phyloP scores from a whole-genome alignment of 2,888 invertebrate genomes.

The Labia minor region DNA sequence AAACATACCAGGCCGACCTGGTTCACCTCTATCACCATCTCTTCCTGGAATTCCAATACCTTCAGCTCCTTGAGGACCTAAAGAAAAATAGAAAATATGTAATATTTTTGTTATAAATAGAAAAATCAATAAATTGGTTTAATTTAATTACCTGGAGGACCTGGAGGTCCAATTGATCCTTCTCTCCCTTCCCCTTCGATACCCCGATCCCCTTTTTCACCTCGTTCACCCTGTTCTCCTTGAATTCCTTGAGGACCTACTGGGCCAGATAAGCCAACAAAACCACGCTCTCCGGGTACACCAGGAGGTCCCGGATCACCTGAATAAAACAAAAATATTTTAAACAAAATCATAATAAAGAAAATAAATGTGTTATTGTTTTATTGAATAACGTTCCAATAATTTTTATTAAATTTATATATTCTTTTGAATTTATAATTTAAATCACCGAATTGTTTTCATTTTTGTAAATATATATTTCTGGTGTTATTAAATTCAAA shows the following conservation, averaged over 20 bases:
- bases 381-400: neutral
- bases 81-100: slow-evolving; percentile 24
- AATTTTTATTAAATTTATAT: neutral
- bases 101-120: slow-evolving; percentile 16
- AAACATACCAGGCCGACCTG: slow-evolving; percentile 55
- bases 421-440: no score
- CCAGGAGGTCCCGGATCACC: slow-evolving; percentile 58
- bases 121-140: slow-evolving; percentile 19
- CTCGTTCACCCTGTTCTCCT: slow-evolving; percentile 54
- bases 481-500: no score
- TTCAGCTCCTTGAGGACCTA: slow-evolving; percentile 57
- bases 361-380: no score
- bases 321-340: slow-evolving; percentile 29
- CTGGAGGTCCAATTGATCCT: slow-evolving; percentile 61
- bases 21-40: slow-evolving; percentile 62
- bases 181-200: slow-evolving; percentile 61
- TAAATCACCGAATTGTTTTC: no score
- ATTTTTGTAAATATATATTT: no score
- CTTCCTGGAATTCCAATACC: slow-evolving; percentile 56
- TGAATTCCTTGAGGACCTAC: slow-evolving; percentile 47
- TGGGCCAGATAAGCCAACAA: slow-evolving; percentile 52
- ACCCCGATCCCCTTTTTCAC: slow-evolving; percentile 63
- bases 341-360: no score
- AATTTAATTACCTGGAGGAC: slow-evolving; percentile 46
- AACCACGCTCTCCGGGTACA: slow-evolving; percentile 51